Percentiles rank a stretch among this genome's conserved stretches.
Conservation (phyloP, 2,888 invertebrate genomes). For the Tachina grossa region DNA sequence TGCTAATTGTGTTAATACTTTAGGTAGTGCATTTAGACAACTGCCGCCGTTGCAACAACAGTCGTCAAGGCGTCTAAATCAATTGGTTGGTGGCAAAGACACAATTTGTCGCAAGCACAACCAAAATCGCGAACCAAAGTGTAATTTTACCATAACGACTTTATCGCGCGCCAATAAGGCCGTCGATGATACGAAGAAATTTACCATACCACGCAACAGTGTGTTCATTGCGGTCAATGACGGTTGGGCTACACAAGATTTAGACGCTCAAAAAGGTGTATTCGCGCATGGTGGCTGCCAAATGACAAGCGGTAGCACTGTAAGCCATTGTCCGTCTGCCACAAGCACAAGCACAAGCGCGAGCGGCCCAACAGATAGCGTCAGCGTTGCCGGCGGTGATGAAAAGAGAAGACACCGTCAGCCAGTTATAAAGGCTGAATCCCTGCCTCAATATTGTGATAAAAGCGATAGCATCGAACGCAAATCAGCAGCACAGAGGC, state of each 20-base stretch:
- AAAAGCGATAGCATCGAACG: slow-evolving; percentile 73
- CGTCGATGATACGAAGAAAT: slow-evolving; percentile 72
- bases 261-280: slow-evolving; percentile 59
- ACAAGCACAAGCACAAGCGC: slow-evolving; percentile 62
- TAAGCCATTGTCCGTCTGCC: slow-evolving; percentile 39
- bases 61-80: slow-evolving; percentile 68
- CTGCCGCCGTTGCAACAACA: slow-evolving; percentile 67
- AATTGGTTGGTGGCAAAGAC: slow-evolving; percentile 67
- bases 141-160: slow-evolving; percentile 82
- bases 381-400: slow-evolving; percentile 35
- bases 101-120: slow-evolving; percentile 69
- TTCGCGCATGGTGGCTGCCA: slow-evolving; percentile 52
- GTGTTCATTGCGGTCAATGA: slow-evolving; percentile 87
- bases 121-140: slow-evolving; percentile 67
- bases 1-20: slow-evolving; percentile 36
- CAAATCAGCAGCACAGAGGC: slow-evolving; percentile 66
- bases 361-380: slow-evolving; percentile 55
- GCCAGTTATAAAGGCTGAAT: slow-evolving; percentile 69
- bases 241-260: slow-evolving; percentile 83
- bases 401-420: slow-evolving; percentile 60
- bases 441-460: slow-evolving; percentile 69
- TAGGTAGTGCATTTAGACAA: slow-evolving; percentile 65
- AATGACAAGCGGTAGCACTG: slow-evolving; percentile 40
- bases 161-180: slow-evolving; percentile 77
- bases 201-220: slow-evolving; percentile 83